Evolutionary conservation across 2,797 vertebrate genomes (phyloP), one percentile per base, ranked within the genome.

Genomic region (Iguana delicatissima): DNA sequence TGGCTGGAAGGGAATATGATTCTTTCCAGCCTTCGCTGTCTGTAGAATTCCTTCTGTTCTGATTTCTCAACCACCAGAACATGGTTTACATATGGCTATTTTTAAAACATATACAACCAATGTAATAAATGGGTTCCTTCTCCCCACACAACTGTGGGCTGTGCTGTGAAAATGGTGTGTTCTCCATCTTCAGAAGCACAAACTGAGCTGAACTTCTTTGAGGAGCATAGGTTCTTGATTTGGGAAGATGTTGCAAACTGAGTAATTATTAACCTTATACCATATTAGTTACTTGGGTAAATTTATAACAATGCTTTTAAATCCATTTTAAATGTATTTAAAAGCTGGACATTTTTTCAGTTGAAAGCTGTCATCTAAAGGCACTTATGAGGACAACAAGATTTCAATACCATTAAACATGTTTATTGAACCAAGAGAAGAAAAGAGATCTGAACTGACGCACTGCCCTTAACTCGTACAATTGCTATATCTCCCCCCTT

Each of bases 361-460:
- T 81, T 4, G 1, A 35, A n/a, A 57, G 10, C 35, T 0, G 1
- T 88, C 0, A 0, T 1, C 14, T 0, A 35, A 29, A 35, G 57
- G 4, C 3, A 0, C 0, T 9, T 7, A 4, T 81, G 76, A n/a
- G 0, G 9, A 0, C n/a, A 10, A 13, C 32, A 7, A 0, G 2
- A n/a, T 5, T 32, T 59, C 32, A 0, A 20, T 6, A 32, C 24
- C 62, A 3, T 5, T 1, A 6, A 18, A 80, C 22, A 1, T 64
- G 74, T 3, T 64, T 82, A 10, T 1, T 9, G 80, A 4, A 2
- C 35, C 73, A 24, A 6, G 0, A 22, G 50, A 57, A 26, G 4
- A 8, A 6, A 1, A 6, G 12, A 0, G 59, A 10, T 0, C 8
- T 0, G 80, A 59, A 81, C 77, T 82, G 87, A 6, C 0, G 0